These are phyloP conservation scores for Pangasius krempfi DNA, from an alignment of 2,797 vertebrate species.

Conservation along the genomic window DNA sequence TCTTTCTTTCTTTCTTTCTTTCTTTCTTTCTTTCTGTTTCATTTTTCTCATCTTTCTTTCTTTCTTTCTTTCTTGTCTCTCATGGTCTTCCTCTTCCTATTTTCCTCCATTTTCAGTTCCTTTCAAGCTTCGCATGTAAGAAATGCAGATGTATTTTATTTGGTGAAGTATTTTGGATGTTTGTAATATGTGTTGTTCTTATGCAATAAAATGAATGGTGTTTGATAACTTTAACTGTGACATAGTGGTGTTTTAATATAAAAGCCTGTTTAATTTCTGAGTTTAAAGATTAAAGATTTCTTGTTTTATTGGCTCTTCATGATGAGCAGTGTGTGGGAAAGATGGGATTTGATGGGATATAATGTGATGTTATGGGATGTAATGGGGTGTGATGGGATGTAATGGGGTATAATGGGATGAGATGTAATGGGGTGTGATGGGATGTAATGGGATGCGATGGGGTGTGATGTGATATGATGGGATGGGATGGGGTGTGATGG, in stretches of 20 bases:
- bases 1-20: background rate
- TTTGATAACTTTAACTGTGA: background rate
- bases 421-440: no score
- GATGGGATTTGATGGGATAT: background rate
- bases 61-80: background rate
- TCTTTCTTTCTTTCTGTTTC: background rate
- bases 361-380: background rate
- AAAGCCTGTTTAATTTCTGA: background rate
- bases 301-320: background rate
- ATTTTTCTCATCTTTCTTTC: background rate
- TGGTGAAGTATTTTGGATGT: background rate
- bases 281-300: background rate
- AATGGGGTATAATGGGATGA: accelerated
- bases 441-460: no score
- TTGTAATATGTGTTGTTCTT: background rate
- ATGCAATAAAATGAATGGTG: background rate
- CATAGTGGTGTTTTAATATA: background rate
- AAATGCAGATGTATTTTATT: background rate
- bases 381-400: no score
- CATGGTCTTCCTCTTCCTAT: background rate
- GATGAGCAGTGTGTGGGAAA: background rate
- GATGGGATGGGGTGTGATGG: no score
- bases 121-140: background rate
- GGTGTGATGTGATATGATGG: no score
- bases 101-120: background rate